Evolutionary conservation across 2,797 vertebrate species (phyloP).

Genomic region (Potorous gilbertii): DNA sequence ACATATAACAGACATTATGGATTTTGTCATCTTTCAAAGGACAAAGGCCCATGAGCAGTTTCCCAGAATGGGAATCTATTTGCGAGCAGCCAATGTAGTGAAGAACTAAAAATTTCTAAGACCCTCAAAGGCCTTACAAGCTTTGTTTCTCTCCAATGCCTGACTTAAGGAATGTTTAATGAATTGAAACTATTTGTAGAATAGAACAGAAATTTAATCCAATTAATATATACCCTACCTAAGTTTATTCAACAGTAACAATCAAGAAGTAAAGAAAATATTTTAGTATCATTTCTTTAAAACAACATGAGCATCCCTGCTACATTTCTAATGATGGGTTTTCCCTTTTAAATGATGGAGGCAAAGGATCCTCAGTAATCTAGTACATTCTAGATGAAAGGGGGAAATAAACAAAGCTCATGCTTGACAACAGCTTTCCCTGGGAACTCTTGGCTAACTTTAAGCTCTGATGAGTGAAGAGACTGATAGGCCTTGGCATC

Average conservation of each 20-base stretch:
- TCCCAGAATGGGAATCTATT: neutral
- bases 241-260: neutral
- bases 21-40: neutral
- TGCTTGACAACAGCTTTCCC: neutral
- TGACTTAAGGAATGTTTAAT: neutral
- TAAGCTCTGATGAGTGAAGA: neutral
- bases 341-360: neutral
- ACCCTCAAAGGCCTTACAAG: neutral
- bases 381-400: neutral
- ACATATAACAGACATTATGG: neutral
- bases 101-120: neutral
- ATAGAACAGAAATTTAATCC: neutral
- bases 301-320: neutral
- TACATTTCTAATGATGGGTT: neutral
- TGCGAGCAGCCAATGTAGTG: neutral
- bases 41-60: neutral
- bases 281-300: neutral
- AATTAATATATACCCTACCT: neutral
- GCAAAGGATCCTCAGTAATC: neutral
- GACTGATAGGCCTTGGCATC: conserved; percentile 20
- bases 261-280: neutral
- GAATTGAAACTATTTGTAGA: neutral
- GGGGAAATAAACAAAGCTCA: neutral
- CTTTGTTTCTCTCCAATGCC: fast-evolving
- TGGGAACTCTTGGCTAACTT: conserved; percentile 29